These are phyloP conservation scores for Miichthys miiuy DNA, from an alignment of 2,797 vertebrate genomes.

Conservation along the genomic window DNA sequence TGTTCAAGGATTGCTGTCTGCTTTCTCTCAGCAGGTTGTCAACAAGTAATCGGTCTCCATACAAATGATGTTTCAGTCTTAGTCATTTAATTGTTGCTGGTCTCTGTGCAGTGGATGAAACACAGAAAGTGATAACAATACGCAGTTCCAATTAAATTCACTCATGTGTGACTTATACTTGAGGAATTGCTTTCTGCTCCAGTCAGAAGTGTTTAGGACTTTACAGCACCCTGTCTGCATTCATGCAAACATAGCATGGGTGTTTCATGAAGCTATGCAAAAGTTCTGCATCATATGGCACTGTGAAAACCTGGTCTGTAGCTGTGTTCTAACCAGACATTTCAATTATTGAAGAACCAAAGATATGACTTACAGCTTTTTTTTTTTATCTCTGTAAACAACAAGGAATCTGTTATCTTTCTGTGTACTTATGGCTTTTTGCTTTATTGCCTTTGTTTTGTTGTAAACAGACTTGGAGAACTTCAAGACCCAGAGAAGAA, in stretches of 20 bases:
- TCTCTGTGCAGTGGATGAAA: slow-evolving; percentile 79
- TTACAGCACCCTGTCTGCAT: slow-evolving; percentile 58
- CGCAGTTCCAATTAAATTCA: slow-evolving; percentile 83
- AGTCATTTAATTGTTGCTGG: slow-evolving; percentile 83
- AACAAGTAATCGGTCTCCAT: slow-evolving; percentile 81
- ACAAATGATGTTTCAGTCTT: slow-evolving; percentile 82
- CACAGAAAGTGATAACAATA: slow-evolving; percentile 84
- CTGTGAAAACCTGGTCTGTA: slow-evolving; percentile 30
- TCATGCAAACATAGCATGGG: slow-evolving; percentile 60
- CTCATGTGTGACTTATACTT: slow-evolving; percentile 85
- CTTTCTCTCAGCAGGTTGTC: slow-evolving; percentile 78
- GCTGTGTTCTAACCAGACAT: slow-evolving; percentile 35
- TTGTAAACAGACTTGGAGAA: slow-evolving; percentile 91
- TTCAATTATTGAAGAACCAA: slow-evolving; percentile 36
- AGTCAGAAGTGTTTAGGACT: slow-evolving; percentile 72
- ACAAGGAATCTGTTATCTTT: slow-evolving; percentile 5
- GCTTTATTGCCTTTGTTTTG: slow-evolving; percentile 60
- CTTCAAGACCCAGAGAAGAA: slow-evolving; percentile 94
- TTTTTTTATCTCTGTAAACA: slow-evolving; percentile 31
- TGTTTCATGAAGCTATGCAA: slow-evolving; percentile 40
- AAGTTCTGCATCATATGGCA: slow-evolving; percentile 35
- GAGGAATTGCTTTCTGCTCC: slow-evolving; percentile 81
- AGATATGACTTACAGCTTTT: slow-evolving; percentile 34
- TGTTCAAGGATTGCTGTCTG: slow-evolving; percentile 72
- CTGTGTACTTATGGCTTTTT: slow-evolving; percentile 46